Percentiles rank a stretch among this genome's conserved stretches.
Conservation (phyloP, 2,888 invertebrate species). For the Toxonevra muliebris region DNA sequence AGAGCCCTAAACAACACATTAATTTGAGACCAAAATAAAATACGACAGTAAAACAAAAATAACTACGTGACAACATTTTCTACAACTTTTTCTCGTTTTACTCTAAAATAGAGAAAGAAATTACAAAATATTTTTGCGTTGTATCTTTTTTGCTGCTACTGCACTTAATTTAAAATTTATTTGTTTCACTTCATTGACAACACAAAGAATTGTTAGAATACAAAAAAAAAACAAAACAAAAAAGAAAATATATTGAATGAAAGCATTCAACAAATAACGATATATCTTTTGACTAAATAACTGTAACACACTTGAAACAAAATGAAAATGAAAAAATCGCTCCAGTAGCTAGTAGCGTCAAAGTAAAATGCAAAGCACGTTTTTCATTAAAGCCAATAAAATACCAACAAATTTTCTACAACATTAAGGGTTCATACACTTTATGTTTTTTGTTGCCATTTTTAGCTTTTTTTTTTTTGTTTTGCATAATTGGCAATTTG, state of each 20-base stretch:
- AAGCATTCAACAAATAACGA: too few species aligned
- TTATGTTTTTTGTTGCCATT: not conserved
- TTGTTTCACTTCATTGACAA: slow-evolving; percentile 11
- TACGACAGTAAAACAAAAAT: not conserved
- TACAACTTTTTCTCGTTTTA: not conserved
- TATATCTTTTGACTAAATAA: too few species aligned
- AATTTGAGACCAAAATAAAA: not conserved
- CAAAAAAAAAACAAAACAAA: too few species aligned
- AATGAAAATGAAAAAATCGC: too few species aligned
- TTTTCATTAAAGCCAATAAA: slow-evolving; percentile 29
- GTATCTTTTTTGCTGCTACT: not conserved
- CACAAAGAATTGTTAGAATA: not conserved
- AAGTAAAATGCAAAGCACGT: slow-evolving; percentile 29
- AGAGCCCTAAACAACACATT: not conserved
- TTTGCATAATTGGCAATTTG: slow-evolving; percentile 22
- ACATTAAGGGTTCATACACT: not conserved
- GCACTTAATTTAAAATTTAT: slow-evolving; percentile 16
- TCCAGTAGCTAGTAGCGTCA: too few species aligned
- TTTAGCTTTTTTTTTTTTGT: not conserved
- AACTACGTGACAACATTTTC: slow-evolving; percentile 14
- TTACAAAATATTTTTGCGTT: not conserved
- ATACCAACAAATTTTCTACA: slow-evolving; percentile 7
- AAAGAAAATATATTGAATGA: too few species aligned
- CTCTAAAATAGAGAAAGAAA: too few species aligned
- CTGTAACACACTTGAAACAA: too few species aligned